Evolutionary conservation across 2,113 vertebrate genomes (phyloP), one percentile per base, ranked within the genome.

Genomic region (Taxidea taxus): DNA sequence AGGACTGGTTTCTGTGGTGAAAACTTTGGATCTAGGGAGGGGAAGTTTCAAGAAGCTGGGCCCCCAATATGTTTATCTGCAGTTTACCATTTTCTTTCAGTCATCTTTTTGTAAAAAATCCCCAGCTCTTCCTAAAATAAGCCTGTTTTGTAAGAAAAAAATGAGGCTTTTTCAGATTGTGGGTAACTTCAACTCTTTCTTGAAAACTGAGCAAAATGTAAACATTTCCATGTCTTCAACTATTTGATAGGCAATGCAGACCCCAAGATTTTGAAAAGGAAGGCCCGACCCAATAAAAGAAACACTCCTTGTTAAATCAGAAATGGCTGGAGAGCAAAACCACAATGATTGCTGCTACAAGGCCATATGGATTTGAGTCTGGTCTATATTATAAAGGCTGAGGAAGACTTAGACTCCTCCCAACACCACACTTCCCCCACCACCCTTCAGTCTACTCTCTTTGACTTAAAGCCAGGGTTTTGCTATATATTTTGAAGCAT

Each of bases 401-500:
- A 94, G 64, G 64, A 84, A 97, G 51, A 14, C 39, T 74, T 51
- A 78, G 42, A 13, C 13, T 87, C 66, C 16, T 95, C 80, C 64
- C 27, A 84, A 20, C 25, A 44, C 18, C 11, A 9, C 16, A 47
- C 5, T 21, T 31, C 2, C 2, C 11, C 11, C 31, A 14, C 27
- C 15, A 72, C 6, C 7, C 7, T 49, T 4, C n/a, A 42, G 4
- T 37, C 56, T 27, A 51, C 4, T 49, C 29, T 82, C 31, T 66
- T 96, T 95, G 90, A 98, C 66, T 70, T 42, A 58, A 87, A 94
- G 84, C 96, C 96, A 96, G 27, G 15, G 34, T 94, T 91, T 88
- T 95, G 62, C 64, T 94, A 12, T 91, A 39, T 21, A 87, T 87
- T 81, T 92, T 70, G 23, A 23, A 94, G n/a, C 64, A 85, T 3